Conservation (phyloP, 2,888 invertebrate species). For the Stegana nigrithorax region DNA sequence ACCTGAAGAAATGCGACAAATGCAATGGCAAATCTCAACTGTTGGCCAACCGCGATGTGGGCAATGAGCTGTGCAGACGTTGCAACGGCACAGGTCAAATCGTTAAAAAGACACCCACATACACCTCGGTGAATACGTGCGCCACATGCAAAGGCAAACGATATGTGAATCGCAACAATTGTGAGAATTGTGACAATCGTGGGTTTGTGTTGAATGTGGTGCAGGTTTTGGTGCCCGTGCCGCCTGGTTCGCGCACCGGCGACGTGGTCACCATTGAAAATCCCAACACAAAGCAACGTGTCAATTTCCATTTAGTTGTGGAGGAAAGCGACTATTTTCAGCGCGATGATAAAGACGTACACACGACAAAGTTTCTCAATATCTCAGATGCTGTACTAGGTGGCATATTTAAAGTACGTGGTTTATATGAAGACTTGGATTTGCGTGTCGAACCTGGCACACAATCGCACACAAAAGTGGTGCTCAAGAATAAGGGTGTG, state of each 20-base stretch:
- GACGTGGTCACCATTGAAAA: slow-evolving; percentile 56
- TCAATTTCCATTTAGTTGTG: slow-evolving; percentile 53
- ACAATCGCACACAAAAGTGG: slow-evolving; percentile 57
- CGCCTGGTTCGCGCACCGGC: slow-evolving; percentile 55
- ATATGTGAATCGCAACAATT: slow-evolving; percentile 55
- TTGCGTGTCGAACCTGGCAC: slow-evolving; percentile 60
- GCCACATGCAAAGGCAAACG: slow-evolving; percentile 60
- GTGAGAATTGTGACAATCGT: slow-evolving; percentile 58
- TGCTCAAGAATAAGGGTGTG: slow-evolving; percentile 59
- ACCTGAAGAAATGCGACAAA: slow-evolving; percentile 53
- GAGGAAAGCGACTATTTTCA: slow-evolving; percentile 55
- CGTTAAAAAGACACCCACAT: slow-evolving; percentile 47
- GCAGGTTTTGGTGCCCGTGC: slow-evolving; percentile 51
- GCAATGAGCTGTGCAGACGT: slow-evolving; percentile 58
- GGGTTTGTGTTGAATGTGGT: slow-evolving; percentile 51
- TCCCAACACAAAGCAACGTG: slow-evolving; percentile 55
- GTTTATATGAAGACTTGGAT: slow-evolving; percentile 57
- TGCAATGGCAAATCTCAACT: slow-evolving; percentile 58
- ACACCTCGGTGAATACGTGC: slow-evolving; percentile 45
- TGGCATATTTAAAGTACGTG: slow-evolving; percentile 55
- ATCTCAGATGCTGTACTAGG: slow-evolving; percentile 64
- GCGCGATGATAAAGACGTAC: slow-evolving; percentile 58
- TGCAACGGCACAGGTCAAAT: slow-evolving; percentile 63
- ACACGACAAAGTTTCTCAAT: slow-evolving; percentile 56
- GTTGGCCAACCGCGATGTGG: slow-evolving; percentile 43